These are phyloP conservation scores for Pseudomyrmex cubaensis DNA, from an alignment of 1,140 invertebrate genomes.

Conservation along the genomic window DNA sequence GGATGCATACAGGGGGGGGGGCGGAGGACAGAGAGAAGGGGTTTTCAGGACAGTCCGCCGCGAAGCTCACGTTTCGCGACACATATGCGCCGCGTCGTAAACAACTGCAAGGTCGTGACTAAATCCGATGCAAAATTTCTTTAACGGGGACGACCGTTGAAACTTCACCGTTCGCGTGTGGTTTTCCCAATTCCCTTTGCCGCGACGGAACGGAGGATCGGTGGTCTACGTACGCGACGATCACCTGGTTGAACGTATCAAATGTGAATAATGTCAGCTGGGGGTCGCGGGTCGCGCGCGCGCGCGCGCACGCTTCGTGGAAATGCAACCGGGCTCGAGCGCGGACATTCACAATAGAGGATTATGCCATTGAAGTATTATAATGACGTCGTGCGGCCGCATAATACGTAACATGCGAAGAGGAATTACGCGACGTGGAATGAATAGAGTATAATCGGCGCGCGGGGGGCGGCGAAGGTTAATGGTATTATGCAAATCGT, in stretches of 20 bases:
- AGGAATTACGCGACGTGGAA: constrained; percentile 71
- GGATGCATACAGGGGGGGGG: neutral
- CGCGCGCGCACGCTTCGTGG: constrained; percentile 40
- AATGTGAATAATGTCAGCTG: constrained; percentile 65
- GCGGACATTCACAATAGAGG: constrained; percentile 70
- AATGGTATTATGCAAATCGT: constrained; percentile 78
- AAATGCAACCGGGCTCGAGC: constrained; percentile 63
- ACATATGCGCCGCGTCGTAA: constrained; percentile 5
- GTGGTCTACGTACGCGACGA: constrained; percentile 37
- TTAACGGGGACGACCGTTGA: neutral
- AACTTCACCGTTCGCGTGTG: neutral
- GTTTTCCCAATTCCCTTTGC: neutral
- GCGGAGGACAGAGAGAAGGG: too few relatives aligned
- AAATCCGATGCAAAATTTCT: constrained; percentile 32
- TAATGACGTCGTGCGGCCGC: constrained; percentile 72
- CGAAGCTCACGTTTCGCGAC: constrained; percentile 11
- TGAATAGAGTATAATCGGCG: constrained; percentile 71
- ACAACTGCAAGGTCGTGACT: constrained; percentile 26
- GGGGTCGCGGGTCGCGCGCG: constrained; percentile 31
- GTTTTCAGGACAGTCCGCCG: constrained; percentile 5
- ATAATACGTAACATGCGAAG: constrained; percentile 75
- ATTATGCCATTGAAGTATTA: constrained; percentile 77
- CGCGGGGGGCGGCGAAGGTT: constrained; percentile 68
- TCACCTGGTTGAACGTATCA: constrained; percentile 55
- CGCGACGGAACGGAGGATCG: neutral